A percentile compares a stretch with the other conserved stretches of the same genome.
These are phyloP conservation scores for Agonopterix alstromeriana DNA, from an alignment of 2,888 invertebrate species.

Conservation along the genomic window DNA sequence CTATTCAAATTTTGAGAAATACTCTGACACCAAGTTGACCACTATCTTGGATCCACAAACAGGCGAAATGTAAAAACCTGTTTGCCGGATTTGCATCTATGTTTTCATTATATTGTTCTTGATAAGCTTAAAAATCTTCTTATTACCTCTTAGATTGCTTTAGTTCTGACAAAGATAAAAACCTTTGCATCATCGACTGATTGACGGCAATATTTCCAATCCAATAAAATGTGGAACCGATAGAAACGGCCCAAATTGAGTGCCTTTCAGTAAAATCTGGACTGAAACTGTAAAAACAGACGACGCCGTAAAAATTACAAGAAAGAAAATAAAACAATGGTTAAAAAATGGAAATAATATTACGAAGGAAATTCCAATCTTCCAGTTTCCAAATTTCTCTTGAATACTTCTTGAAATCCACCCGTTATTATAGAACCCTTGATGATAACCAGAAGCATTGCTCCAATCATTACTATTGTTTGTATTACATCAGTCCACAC, in stretches of 20 bases:
- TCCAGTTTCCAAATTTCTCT: slow-evolving; percentile 74
- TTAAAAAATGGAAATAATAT: slow-evolving; percentile 11
- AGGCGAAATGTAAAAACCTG: too few relatives aligned
- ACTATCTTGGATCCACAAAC: too few relatives aligned
- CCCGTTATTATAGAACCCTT: slow-evolving; percentile 81
- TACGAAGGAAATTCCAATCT: slow-evolving; percentile 79
- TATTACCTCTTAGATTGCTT: slow-evolving; percentile 73
- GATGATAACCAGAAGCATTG: slow-evolving; percentile 79
- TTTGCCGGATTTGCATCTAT: too few relatives aligned
- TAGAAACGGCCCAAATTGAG: slow-evolving; percentile 81
- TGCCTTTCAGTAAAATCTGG: slow-evolving; percentile 84
- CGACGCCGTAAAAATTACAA: neutral
- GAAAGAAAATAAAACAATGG: neutral
- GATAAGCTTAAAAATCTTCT: neutral
- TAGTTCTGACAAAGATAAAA: slow-evolving; percentile 81
- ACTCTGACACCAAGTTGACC: too few relatives aligned
- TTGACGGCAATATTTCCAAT: slow-evolving; percentile 83
- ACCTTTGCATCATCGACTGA: slow-evolving; percentile 88
- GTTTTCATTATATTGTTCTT: neutral
- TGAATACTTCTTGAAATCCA: slow-evolving; percentile 76
- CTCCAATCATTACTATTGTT: slow-evolving; percentile 81
- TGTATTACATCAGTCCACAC: slow-evolving; percentile 86
- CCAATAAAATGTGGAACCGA: slow-evolving; percentile 86
- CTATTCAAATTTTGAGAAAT: too few relatives aligned
- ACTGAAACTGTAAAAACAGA: slow-evolving; percentile 70